These are phyloP conservation scores for Caenorhabditis brenneri DNA, from an alignment of 1,140 invertebrate genomes.

Conservation along the genomic window DNA sequence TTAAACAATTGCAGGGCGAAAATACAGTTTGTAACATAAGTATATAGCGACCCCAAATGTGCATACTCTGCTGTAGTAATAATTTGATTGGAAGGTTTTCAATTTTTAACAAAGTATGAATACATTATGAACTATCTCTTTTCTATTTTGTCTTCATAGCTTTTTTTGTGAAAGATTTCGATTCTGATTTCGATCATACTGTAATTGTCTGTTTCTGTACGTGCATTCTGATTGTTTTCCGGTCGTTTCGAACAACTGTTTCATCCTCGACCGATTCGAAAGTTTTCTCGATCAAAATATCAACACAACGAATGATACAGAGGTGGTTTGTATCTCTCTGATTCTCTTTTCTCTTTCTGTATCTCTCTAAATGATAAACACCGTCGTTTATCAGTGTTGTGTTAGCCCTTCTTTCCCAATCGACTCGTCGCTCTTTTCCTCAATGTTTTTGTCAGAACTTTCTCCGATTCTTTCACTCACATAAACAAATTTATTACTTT, in stretches of 20 bases:
- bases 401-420: background rate
- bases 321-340: background rate
- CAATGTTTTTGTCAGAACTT: background rate
- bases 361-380: conserved; percentile 28
- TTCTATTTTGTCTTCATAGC: too few relatives aligned
- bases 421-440: background rate
- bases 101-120: too few relatives aligned
- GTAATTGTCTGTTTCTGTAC: background rate
- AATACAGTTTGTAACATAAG: too few relatives aligned
- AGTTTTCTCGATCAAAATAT: conserved; percentile 9
- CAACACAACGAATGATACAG: background rate
- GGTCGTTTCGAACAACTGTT: conserved; percentile 1
- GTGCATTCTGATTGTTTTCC: background rate
- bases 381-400: conserved; percentile 33
- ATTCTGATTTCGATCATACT: too few relatives aligned
- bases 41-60: too few relatives aligned
- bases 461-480: background rate
- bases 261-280: background rate
- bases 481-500: background rate
- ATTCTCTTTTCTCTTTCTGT: background rate
- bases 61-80: too few relatives aligned
- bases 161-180: too few relatives aligned
- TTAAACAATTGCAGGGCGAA: too few relatives aligned
- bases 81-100: too few relatives aligned
- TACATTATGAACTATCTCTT: too few relatives aligned